Conservation (phyloP, 1,140 invertebrate species). For the Diabrotica virgifera region DNA sequence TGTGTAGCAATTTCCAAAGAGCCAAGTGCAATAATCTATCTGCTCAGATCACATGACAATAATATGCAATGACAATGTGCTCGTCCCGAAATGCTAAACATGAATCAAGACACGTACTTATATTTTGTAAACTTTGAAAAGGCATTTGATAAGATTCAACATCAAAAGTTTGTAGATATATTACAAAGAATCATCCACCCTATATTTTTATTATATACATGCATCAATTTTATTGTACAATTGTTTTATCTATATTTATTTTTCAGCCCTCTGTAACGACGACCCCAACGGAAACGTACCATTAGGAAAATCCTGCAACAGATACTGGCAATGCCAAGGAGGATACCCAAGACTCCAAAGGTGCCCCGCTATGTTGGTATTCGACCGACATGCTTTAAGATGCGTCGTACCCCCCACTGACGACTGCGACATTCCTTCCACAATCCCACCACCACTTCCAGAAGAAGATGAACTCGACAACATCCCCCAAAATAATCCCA, state of each 20-base stretch:
- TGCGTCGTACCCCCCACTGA: conserved; percentile 87
- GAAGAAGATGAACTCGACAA: conserved; percentile 41
- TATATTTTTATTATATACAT: neutral
- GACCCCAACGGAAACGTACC: conserved; percentile 68
- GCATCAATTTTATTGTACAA: no score
- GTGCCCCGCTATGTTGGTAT: conserved; percentile 87
- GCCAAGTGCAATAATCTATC: no score
- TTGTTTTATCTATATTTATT: neutral
- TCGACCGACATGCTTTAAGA: conserved; percentile 75
- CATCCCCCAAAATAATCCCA: conserved; percentile 42
- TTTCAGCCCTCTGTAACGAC: conserved; percentile 82
- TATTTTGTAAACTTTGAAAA: no score
- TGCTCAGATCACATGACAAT: no score
- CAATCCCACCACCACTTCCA: conserved; percentile 60
- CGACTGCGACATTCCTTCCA: conserved; percentile 79
- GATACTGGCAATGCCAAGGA: conserved; percentile 91
- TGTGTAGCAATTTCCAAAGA: no score
- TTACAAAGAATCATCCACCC: neutral
- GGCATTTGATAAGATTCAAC: no score
- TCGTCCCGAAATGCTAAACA: no score
- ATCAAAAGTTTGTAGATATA: no score
- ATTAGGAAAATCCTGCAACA: conserved; percentile 85
- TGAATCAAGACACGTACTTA: no score
- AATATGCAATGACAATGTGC: no score
- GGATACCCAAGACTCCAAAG: conserved; percentile 86